Evolutionary conservation across 2,797 vertebrate species (phyloP).

Genomic region (Dendrocincla tyrannina): DNA sequence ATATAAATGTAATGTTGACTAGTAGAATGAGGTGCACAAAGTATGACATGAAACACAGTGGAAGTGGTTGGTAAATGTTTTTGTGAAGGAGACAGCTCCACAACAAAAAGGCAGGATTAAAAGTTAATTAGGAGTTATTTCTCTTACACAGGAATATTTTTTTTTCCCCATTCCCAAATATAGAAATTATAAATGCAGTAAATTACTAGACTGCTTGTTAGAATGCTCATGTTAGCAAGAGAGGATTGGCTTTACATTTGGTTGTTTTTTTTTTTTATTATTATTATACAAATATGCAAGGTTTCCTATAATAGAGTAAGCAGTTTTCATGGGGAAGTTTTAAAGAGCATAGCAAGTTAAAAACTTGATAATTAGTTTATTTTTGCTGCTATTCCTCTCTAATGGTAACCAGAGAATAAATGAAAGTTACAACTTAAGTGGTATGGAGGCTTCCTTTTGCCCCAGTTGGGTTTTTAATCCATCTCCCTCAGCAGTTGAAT

Average conservation of each 20-base stretch:
- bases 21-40: neutral
- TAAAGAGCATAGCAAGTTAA: neutral
- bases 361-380: neutral
- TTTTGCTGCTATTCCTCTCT: neutral
- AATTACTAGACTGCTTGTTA: neutral
- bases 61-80: neutral
- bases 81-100: neutral
- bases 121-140: neutral
- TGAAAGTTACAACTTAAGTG: neutral
- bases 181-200: neutral
- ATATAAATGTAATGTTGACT: neutral
- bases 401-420: neutral
- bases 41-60: neutral
- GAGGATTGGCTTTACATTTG: neutral
- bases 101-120: neutral
- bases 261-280: neutral
- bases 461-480: neutral
- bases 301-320: neutral
- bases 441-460: neutral
- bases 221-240: neutral
- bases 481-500: neutral
- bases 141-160: neutral
- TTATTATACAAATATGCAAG: neutral
- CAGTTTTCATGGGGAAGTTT: neutral
- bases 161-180: neutral